Base-by-base conservation (phyloP, 2,113 vertebrate genomes). In the Struthidea cinerea region DNA sequence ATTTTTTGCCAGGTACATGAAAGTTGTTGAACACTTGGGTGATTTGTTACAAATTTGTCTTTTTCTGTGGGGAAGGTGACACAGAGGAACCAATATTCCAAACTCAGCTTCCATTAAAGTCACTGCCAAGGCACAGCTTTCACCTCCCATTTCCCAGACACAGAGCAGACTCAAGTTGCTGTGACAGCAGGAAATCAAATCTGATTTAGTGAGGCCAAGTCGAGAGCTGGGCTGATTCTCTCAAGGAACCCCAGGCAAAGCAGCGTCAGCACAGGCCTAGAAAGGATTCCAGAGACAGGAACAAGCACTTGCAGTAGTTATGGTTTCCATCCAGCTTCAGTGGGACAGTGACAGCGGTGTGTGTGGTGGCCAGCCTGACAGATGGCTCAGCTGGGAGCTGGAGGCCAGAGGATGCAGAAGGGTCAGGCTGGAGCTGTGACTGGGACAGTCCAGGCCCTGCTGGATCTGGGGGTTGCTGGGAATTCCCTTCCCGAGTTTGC, bases 1-100 rank as follows among this genome's bases (percentile, higher is more conserved):
- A 99, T 99, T 82, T 99, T 99, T 97, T 99, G 99, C 97, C 99
- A 99, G 99, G 99, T 99, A 94, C 42, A 27, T 89, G 68, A 39
- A 80, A 82, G 21, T 19, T n/a, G 23, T 33, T 6, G 8, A 46
- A 10, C 1, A 4, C 39, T n/a, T 53, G 56, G 19, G 28, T 60
- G 57, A 18, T 74, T 75, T 71, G 53, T 56, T 60, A 75, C 21
- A 71, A 32, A 55, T 79, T 63, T 67, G 17, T 44, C 19, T 63
- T 87, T 77, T 90, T 39, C 69, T 91, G 3, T 27, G 47, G 32
- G 50, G 64, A 53, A 76, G 78, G 46, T 59, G 42, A 37, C 76
- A 5, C 1, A 57, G 64, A 88, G 63, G 83, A 90, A 86, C 60
- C 64, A 44, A 61, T 57, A 71, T 35, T 87, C 44, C 76, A 39